phyloP scores from a whole-genome alignment of 2,797 vertebrate genomes.

The Geotrypetes seraphini region DNA sequence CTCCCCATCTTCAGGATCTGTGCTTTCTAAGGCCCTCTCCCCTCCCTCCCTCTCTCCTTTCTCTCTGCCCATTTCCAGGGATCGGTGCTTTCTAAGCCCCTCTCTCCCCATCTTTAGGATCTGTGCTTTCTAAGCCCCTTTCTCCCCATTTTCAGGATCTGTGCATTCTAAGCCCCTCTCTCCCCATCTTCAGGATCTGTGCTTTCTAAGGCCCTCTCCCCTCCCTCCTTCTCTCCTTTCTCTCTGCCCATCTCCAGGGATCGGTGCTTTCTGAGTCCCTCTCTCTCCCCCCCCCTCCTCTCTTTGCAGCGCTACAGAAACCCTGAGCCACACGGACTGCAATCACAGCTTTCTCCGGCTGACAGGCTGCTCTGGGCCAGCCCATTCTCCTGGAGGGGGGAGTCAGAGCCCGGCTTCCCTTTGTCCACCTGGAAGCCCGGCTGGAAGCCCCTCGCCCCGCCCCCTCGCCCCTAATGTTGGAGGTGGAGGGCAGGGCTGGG shows the following conservation, averaged over 20 bases:
- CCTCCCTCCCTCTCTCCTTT: too few relatives aligned
- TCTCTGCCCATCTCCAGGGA: conserved; percentile 38
- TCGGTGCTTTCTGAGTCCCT: conserved; percentile 9
- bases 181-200: neutral
- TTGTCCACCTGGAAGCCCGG: neutral
- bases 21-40: conserved; percentile 24
- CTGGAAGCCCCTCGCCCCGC: neutral
- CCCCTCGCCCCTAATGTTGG: neutral
- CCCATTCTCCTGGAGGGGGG: conserved; percentile 34
- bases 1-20: neutral
- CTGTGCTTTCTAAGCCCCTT: too few relatives aligned
- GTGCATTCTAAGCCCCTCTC: neutral
- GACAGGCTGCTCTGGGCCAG: conserved; percentile 48
- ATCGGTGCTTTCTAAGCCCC: conserved; percentile 8
- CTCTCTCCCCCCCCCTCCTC: neutral
- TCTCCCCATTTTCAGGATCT: conserved; percentile 24
- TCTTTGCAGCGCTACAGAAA: neutral
- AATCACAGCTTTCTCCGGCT: conserved; percentile 50
- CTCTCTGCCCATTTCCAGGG: neutral
- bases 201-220: conserved; percentile 26
- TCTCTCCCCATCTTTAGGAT: neutral
- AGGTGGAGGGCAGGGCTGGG: rapidly evolving
- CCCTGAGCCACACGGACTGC: conserved; percentile 17
- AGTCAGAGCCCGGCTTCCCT: conserved; percentile 10
- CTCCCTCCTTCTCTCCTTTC: too few relatives aligned